These are phyloP conservation scores for Regulus satrapa DNA, from an alignment of 2,113 vertebrate species.

Conservation along the genomic window DNA sequence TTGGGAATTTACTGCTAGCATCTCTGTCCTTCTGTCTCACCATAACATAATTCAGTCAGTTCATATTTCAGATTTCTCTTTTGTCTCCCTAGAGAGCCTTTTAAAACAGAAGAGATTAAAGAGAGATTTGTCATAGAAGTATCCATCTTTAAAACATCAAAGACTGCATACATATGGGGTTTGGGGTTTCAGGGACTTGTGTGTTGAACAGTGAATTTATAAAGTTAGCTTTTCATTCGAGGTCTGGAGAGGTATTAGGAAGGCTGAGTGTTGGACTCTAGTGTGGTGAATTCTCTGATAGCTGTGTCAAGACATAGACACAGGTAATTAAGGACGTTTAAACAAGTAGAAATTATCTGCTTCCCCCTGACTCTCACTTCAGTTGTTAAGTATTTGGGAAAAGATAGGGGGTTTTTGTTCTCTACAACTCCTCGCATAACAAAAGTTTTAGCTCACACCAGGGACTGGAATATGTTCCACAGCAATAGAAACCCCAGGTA, in stretches of 20 bases:
- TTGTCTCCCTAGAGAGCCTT: background rate
- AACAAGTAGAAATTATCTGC: background rate
- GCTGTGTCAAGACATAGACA: background rate
- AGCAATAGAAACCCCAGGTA: background rate
- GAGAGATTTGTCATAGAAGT: background rate
- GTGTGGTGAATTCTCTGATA: background rate
- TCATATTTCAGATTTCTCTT: background rate
- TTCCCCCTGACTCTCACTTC: background rate
- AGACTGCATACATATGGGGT: background rate
- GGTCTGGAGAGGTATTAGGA: background rate
- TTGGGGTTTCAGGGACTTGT: background rate
- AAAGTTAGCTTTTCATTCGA: background rate
- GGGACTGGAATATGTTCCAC: background rate
- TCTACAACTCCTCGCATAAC: background rate
- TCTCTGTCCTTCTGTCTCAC: background rate
- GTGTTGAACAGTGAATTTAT: background rate
- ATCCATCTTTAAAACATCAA: background rate
- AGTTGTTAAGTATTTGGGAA: background rate
- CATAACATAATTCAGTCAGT: background rate
- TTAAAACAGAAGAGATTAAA: background rate
- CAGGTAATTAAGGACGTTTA: background rate
- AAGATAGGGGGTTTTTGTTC: accelerated
- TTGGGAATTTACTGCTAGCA: background rate
- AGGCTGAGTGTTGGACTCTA: background rate
- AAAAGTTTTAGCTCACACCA: background rate